phyloP scores from a whole-genome alignment of 2,888 invertebrate species.

The Muscina levida region DNA sequence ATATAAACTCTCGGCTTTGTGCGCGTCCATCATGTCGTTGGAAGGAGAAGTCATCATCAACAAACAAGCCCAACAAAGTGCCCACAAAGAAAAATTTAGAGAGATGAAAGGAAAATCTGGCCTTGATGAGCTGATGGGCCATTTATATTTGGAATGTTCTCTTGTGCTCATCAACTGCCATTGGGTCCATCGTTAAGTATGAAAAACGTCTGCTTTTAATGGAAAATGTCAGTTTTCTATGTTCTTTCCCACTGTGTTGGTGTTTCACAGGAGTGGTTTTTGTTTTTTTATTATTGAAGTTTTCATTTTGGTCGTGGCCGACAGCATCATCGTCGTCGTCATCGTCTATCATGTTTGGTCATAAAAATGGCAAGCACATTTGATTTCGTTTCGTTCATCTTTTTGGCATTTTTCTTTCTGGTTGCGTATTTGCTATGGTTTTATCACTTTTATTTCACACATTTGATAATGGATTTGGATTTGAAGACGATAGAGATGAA shows the following conservation, averaged over 20 bases:
- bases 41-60: too few species aligned
- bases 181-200: slow-evolving; percentile 56
- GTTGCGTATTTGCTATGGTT: slow-evolving; percentile 4
- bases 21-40: too few species aligned
- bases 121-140: slow-evolving; percentile 22
- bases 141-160: slow-evolving; percentile 27
- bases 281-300: slow-evolving; percentile 28
- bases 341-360: slow-evolving; percentile 12
- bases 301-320: background rate
- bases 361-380: slow-evolving; percentile 48
- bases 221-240: slow-evolving; percentile 75
- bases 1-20: too few species aligned
- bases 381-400: slow-evolving; percentile 34
- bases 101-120: slow-evolving; percentile 29
- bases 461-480: slow-evolving; percentile 41
- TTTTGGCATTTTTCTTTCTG: slow-evolving; percentile 7
- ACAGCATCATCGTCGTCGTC: background rate
- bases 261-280: slow-evolving; percentile 39
- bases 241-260: background rate
- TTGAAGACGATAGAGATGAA: too few species aligned
- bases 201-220: slow-evolving; percentile 73
- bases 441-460: slow-evolving; percentile 39
- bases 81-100: background rate
- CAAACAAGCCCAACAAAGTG: too few species aligned
- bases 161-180: slow-evolving; percentile 1